A percentile compares a stretch with the other conserved stretches of the same genome.
Conservation (phyloP, 2,113 vertebrate species). For the Collichthys lucidus region DNA sequence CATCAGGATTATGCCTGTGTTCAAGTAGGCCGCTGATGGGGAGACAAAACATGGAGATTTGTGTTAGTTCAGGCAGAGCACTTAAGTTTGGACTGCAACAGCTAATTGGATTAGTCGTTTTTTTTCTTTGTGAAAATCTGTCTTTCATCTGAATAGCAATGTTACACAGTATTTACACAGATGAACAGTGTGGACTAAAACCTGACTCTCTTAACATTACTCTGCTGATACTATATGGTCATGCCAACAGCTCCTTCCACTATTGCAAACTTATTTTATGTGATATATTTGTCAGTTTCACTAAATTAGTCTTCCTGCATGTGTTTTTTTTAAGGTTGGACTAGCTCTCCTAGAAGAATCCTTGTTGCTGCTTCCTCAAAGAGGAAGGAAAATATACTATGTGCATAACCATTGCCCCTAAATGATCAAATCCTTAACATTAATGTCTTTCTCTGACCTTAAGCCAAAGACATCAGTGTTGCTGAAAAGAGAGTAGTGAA, state of each 20-base stretch:
- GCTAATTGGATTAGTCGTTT: background rate
- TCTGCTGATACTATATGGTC: background rate
- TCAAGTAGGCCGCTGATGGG: constrained; percentile 95
- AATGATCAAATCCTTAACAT: background rate
- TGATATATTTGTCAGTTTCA: background rate
- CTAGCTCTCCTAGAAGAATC: background rate
- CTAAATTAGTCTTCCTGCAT: background rate
- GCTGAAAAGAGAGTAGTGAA: background rate
- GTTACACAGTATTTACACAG: background rate
- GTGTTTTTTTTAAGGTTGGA: background rate
- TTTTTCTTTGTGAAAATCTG: background rate
- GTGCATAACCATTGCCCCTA: background rate
- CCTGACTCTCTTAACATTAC: background rate
- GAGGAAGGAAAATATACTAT: background rate
- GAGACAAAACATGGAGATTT: background rate
- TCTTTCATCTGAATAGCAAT: background rate
- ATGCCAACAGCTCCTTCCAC: background rate
- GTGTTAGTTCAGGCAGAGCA: background rate
- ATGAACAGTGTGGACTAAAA: background rate
- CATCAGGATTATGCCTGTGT: constrained; percentile 98
- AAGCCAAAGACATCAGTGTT: constrained; percentile 1
- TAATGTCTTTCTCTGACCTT: background rate
- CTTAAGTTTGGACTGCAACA: background rate
- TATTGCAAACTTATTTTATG: background rate
- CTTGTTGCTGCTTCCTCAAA: background rate